Evolutionary conservation across 2,113 vertebrate genomes (phyloP).

Genomic region (Panthera uncia): DNA sequence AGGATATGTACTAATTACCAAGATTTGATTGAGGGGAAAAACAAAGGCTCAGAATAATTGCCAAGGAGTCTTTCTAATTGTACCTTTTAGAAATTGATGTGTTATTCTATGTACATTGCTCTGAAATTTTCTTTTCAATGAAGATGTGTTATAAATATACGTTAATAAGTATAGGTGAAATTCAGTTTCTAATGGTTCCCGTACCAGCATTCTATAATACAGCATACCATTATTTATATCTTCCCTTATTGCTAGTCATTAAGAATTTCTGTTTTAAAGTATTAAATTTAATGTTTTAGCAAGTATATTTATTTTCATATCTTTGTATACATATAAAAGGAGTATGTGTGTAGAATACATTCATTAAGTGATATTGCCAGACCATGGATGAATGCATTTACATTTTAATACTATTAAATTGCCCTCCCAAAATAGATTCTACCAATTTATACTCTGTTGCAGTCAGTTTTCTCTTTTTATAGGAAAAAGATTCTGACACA

Average conservation of each 20-base stretch:
- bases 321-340: neutral
- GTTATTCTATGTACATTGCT: neutral
- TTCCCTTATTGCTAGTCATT: neutral
- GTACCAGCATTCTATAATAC: neutral
- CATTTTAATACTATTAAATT: neutral
- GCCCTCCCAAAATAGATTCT: neutral
- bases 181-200: constrained; percentile 12
- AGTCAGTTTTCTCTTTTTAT: neutral
- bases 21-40: neutral
- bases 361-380: neutral
- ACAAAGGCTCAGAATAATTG: neutral
- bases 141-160: neutral
- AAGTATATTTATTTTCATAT: neutral
- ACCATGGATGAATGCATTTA: neutral
- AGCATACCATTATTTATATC: neutral
- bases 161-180: neutral
- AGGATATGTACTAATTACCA: neutral
- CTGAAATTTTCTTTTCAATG: constrained; percentile 28
- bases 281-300: neutral
- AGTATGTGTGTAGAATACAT: neutral
- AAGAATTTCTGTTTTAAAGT: constrained; percentile 36
- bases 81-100: neutral
- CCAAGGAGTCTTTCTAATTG: neutral
- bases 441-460: neutral
- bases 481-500: neutral